phyloP scores from a whole-genome alignment of 2,797 vertebrate genomes.

The Pantherophis vulpinus region DNA sequence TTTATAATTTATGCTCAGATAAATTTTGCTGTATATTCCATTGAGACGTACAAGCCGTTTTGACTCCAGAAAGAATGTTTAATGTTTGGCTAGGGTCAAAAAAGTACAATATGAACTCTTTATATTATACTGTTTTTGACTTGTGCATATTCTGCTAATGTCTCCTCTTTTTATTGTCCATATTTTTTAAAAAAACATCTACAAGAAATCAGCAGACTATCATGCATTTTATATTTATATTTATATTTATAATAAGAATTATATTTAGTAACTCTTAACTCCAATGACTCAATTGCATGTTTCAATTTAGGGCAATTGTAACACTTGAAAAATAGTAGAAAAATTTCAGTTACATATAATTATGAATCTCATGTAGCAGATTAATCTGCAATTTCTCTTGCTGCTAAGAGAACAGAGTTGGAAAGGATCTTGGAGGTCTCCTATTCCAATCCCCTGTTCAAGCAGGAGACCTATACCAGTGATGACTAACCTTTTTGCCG shows the following conservation, averaged over 20 bases:
- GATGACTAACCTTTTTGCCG: too few species aligned
- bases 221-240: neutral
- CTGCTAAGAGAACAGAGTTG: neutral
- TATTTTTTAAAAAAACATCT: neutral
- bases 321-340: neutral
- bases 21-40: neutral
- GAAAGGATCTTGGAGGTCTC: too few species aligned
- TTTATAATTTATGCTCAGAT: neutral
- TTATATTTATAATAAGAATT: neutral
- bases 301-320: neutral
- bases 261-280: neutral
- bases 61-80: neutral
- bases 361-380: neutral
- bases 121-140: neutral
- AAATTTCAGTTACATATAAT: neutral
- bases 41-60: neutral
- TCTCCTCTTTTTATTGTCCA: neutral
- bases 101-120: neutral
- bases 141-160: neutral
- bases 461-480: too few species aligned
- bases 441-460: too few species aligned
- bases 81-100: neutral
- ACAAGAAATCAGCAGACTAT: neutral
- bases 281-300: neutral
- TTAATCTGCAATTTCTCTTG: neutral